A percentile compares a stretch with the other conserved stretches of the same genome.
Conservation (phyloP, 92 coral and sea anemone species). For the Zoanthus gigantus region DNA sequence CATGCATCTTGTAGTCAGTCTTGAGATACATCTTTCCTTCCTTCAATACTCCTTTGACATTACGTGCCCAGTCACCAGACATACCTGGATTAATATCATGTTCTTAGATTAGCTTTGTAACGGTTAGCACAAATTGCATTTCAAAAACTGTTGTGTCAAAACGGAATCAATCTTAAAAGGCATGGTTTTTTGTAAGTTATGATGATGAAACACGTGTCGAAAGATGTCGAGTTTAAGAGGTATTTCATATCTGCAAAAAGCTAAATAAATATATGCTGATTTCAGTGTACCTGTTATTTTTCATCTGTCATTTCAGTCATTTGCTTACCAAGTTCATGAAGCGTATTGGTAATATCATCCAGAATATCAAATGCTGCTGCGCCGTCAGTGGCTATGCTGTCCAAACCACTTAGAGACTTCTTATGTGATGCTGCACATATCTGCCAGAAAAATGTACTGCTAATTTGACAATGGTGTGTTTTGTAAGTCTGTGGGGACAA, state of each 20-base stretch:
- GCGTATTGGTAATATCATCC: slow-evolving; percentile 34
- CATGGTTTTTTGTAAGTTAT: slow-evolving; percentile 28
- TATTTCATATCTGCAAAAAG: slow-evolving; percentile 11
- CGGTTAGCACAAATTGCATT: slow-evolving; percentile 6
- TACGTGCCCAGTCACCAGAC: slow-evolving; percentile 28
- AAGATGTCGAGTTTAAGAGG: slow-evolving; percentile 20
- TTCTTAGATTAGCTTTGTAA: background rate
- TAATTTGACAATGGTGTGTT: background rate
- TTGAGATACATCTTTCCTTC: slow-evolving; percentile 35
- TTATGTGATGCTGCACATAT: slow-evolving; percentile 24
- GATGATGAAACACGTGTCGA: slow-evolving; percentile 5
- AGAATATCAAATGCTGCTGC: slow-evolving; percentile 45
- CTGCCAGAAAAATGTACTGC: slow-evolving; percentile 8
- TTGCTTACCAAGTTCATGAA: slow-evolving; percentile 37
- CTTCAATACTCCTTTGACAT: slow-evolving; percentile 21
- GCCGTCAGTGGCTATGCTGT: slow-evolving; percentile 27
- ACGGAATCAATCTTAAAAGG: slow-evolving; percentile 16
- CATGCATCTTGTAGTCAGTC: slow-evolving; percentile 48
- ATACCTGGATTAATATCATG: slow-evolving; percentile 25
- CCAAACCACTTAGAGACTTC: slow-evolving; percentile 18
- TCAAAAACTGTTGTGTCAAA: slow-evolving; percentile 14
- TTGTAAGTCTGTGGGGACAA: background rate
- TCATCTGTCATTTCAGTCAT: background rate
- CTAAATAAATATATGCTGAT: slow-evolving; percentile 15
- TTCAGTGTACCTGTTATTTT: slow-evolving; percentile 15